phyloP scores from a whole-genome alignment of 1,140 invertebrate genomes.

The Eueides isabella region DNA sequence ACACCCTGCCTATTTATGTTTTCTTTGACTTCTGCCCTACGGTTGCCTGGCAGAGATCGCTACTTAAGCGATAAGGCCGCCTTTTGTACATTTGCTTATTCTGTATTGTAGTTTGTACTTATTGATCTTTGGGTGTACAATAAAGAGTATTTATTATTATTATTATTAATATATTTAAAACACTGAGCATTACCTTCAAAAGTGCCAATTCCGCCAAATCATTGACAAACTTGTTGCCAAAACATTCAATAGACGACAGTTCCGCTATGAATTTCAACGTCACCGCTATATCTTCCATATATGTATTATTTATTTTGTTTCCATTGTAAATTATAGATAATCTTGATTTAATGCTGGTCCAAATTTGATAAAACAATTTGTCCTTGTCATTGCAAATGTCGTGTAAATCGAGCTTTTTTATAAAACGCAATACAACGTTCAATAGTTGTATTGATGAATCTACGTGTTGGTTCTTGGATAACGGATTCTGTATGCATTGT shows the following conservation, averaged over 20 bases:
- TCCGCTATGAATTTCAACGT: slow-evolving; percentile 67
- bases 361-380: slow-evolving; percentile 60
- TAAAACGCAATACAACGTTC: slow-evolving; percentile 57
- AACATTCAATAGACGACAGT: slow-evolving; percentile 61
- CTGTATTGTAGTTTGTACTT: no score
- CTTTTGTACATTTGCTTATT: no score
- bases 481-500: slow-evolving; percentile 50
- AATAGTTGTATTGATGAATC: slow-evolving; percentile 62
- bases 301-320: slow-evolving; percentile 41
- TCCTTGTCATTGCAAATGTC: slow-evolving; percentile 65
- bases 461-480: slow-evolving; percentile 57
- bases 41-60: no score
- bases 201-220: slow-evolving; percentile 56
- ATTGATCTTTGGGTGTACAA: no score
- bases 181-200: slow-evolving; percentile 57
- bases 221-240: slow-evolving; percentile 52
- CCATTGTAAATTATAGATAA: slow-evolving; percentile 47
- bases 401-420: slow-evolving; percentile 67
- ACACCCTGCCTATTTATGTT: no score
- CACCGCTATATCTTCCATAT: slow-evolving; percentile 56
- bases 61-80: no score
- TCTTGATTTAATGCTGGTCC: slow-evolving; percentile 58
- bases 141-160: no score
- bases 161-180: no score
- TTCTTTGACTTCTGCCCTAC: no score